Percentiles rank a stretch among this genome's conserved stretches.
Evolutionary conservation across 2,113 vertebrate genomes (phyloP).

Genomic region (Spea bombifrons): DNA sequence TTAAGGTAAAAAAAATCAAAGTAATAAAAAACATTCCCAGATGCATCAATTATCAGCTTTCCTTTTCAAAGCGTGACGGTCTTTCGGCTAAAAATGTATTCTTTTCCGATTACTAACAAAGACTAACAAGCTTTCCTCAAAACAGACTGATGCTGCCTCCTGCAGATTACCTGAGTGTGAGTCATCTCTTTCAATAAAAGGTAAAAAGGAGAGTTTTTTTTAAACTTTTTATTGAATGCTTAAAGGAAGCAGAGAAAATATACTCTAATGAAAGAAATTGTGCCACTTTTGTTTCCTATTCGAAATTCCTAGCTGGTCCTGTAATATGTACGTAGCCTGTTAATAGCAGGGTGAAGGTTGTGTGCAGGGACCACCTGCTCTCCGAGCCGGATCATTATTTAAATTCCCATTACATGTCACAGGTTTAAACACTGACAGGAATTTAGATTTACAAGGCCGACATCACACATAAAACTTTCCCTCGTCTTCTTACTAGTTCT

Average conservation of each 20-base stretch:
- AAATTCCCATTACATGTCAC: slow-evolving; percentile 38
- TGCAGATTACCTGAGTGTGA: not conserved
- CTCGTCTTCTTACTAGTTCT: not conserved
- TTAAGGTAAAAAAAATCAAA: too few relatives aligned
- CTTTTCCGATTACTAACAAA: too few relatives aligned
- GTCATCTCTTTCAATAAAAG: not conserved
- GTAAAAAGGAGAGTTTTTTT: not conserved
- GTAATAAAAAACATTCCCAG: too few relatives aligned
- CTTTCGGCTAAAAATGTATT: too few relatives aligned
- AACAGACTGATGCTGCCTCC: too few relatives aligned
- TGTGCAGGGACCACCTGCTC: slow-evolving; percentile 26
- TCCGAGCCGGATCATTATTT: slow-evolving; percentile 18
- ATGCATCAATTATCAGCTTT: too few relatives aligned
- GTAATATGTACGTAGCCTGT: slow-evolving; percentile 40
- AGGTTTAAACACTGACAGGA: slow-evolving; percentile 36
- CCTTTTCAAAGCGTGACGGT: too few relatives aligned
- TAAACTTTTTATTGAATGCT: not conserved
- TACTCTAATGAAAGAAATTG: slow-evolving; percentile 26
- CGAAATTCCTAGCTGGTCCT: slow-evolving; percentile 29
- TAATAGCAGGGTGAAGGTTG: slow-evolving; percentile 21
- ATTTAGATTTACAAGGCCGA: slow-evolving; percentile 31
- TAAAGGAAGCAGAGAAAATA: slow-evolving; percentile 17
- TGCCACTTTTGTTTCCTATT: slow-evolving; percentile 21
- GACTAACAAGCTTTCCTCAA: too few relatives aligned
- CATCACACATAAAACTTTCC: slow-evolving; percentile 30